Conservation (phyloP, 2,113 vertebrate species). For the Neofelis nebulosa region DNA sequence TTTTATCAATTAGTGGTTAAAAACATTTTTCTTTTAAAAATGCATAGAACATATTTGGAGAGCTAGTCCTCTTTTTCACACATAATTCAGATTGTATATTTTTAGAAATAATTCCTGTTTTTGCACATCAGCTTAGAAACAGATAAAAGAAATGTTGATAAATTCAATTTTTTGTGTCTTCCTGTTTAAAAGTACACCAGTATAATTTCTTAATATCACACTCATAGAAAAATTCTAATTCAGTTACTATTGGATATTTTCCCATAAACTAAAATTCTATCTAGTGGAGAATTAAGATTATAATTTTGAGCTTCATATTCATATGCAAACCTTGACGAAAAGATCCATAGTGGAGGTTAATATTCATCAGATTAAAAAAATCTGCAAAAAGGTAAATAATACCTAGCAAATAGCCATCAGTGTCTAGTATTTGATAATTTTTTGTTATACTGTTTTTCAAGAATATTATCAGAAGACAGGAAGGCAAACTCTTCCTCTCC, state of each 20-base stretch:
- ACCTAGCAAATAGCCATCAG: background rate
- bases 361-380: background rate
- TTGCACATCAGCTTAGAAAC: background rate
- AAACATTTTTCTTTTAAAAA: background rate
- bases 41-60: background rate
- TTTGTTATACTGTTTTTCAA: background rate
- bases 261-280: background rate
- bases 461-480: background rate
- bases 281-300: background rate
- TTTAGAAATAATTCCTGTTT: background rate
- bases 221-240: background rate
- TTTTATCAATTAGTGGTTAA: background rate
- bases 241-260: background rate
- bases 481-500: background rate
- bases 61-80: background rate
- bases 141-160: background rate
- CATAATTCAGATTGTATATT: background rate
- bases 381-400: background rate
- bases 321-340: background rate
- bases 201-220: background rate
- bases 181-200: background rate
- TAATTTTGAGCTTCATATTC: background rate
- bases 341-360: background rate
- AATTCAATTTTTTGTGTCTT: background rate
- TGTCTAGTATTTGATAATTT: background rate